Conservation (phyloP, 2,797 vertebrate genomes). For the Sebastes steindachneri region DNA sequence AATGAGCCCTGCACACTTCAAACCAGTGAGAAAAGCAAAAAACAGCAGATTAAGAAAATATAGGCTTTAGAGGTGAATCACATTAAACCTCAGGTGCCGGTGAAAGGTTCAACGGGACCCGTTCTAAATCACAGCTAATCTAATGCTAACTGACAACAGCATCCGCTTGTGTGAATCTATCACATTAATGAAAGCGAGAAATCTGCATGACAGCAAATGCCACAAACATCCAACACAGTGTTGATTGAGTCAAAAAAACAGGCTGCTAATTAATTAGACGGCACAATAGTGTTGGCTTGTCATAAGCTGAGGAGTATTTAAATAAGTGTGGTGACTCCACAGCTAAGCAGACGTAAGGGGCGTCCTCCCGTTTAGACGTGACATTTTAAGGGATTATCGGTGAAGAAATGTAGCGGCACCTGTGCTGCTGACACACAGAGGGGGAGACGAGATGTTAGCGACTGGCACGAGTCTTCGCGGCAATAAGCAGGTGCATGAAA, state of each 20-base stretch:
- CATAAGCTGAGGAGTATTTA: slow-evolving; percentile 14
- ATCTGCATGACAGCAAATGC: slow-evolving; percentile 25
- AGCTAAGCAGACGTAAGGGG: slow-evolving; percentile 16
- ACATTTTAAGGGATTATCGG: slow-evolving; percentile 40
- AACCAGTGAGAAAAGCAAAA: background rate
- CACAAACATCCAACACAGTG: slow-evolving; percentile 3
- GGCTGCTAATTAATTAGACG: slow-evolving; percentile 29
- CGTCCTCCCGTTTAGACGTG: slow-evolving; percentile 15
- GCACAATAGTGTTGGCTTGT: background rate
- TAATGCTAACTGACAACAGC: slow-evolving; percentile 43
- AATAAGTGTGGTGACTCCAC: slow-evolving; percentile 7
- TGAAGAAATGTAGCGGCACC: slow-evolving; percentile 5
- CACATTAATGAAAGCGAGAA: slow-evolving; percentile 23
- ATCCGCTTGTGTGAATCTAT: slow-evolving; percentile 5
- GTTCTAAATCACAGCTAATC: slow-evolving; percentile 11
- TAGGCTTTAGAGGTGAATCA: background rate
- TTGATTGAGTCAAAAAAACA: slow-evolving; percentile 22
- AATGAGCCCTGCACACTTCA: background rate
- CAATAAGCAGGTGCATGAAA: slow-evolving; percentile 4
- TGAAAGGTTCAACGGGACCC: background rate
- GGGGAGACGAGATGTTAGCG: background rate
- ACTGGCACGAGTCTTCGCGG: background rate
- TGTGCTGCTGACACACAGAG: background rate
- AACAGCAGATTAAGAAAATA: background rate
- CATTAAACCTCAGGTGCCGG: background rate